Evolutionary conservation across 2,888 invertebrate genomes (phyloP), one percentile per base, ranked within the genome.

Genomic region (Liodrosophila aerea): DNA sequence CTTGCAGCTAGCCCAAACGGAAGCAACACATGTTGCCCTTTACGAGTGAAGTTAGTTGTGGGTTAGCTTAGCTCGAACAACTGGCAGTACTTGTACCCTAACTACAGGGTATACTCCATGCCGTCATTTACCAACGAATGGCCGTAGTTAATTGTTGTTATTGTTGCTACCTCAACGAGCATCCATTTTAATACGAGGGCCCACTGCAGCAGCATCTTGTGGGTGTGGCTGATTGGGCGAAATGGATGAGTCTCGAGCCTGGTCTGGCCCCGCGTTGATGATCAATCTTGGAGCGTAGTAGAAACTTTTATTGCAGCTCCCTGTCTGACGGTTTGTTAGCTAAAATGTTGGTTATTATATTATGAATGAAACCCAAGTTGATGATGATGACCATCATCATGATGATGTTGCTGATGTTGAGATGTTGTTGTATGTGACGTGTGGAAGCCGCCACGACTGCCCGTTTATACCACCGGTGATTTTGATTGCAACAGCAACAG

Each of bases 211-310:
- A 34, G 73, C 76, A 71, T 63, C 65, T 74, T 81, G 82, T 82
- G 85, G 82, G 82, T 80, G 82, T 84, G 82, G 77, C 78, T 66
- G 83, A 81, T 75, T 75, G 84, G 67, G 64, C 63, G 63, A 76
- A 83, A 84, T 80, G 78, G 80, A 83, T 83, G 78, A 76, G 66
- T 56, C 64, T 68, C 40, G 50, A 49, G 70, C 47, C 64, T 56
- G 58, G 58, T 61, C 78, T 69, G 59, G 54, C 44, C 56, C 50
- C 60, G n/a, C n/a, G n/a, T 22, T 22, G 62, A 84, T 84, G 84
- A 81, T 81, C 81, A 81, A 81, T 81, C 81, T 81, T 75, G 63
- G 68, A 70, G 68, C 59, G 66, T 41, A 64, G 74, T 67, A 63
- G 66, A 41, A 65, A 75, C 67, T 59, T 60, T 71, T 67, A 66